Evolutionary conservation across 2,888 invertebrate genomes (phyloP).

Genomic region (Spodoptera exigua): DNA sequence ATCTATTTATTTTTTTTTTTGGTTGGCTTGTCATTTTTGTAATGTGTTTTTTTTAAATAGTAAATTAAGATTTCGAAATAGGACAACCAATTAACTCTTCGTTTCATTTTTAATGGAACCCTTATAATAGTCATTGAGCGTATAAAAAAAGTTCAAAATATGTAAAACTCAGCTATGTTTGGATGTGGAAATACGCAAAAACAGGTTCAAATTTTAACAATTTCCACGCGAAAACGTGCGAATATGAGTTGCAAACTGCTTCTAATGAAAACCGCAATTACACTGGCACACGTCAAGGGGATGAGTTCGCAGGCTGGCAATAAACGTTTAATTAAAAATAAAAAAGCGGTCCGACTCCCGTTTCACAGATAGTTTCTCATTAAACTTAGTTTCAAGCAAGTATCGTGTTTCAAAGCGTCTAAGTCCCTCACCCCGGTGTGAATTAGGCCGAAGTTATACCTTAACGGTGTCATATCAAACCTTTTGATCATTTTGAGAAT

Average conservation of each 20-base stretch:
- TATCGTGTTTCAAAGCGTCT: conserved; percentile 70
- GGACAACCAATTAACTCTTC: too few species aligned
- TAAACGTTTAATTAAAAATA: conserved; percentile 74
- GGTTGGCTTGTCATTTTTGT: too few species aligned
- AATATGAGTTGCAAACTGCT: conserved; percentile 70
- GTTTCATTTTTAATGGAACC: conserved; percentile 14
- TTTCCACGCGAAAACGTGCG: conserved; percentile 61
- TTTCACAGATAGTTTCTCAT: conserved; percentile 73
- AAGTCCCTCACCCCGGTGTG: conserved; percentile 60
- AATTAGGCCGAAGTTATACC: conserved; percentile 62
- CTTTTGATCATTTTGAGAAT: conserved; percentile 72
- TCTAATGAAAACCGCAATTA: conserved; percentile 74
- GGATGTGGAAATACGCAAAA: conserved; percentile 44
- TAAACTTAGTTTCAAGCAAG: conserved; percentile 61
- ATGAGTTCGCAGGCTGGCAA: conserved; percentile 51
- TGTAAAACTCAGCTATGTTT: conserved; percentile 36
- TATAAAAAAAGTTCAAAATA: conserved; percentile 22
- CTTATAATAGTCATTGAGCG: conserved; percentile 35
- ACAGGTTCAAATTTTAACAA: conserved; percentile 52
- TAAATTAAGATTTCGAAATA: too few species aligned
- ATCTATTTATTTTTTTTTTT: too few species aligned
- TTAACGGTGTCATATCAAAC: conserved; percentile 68
- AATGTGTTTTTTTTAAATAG: too few species aligned
- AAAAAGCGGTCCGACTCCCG: conserved; percentile 60
- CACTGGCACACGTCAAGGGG: conserved; percentile 64